These are phyloP conservation scores for Tribolium castaneum DNA, from an alignment of 1,140 invertebrate genomes.

Conservation along the genomic window DNA sequence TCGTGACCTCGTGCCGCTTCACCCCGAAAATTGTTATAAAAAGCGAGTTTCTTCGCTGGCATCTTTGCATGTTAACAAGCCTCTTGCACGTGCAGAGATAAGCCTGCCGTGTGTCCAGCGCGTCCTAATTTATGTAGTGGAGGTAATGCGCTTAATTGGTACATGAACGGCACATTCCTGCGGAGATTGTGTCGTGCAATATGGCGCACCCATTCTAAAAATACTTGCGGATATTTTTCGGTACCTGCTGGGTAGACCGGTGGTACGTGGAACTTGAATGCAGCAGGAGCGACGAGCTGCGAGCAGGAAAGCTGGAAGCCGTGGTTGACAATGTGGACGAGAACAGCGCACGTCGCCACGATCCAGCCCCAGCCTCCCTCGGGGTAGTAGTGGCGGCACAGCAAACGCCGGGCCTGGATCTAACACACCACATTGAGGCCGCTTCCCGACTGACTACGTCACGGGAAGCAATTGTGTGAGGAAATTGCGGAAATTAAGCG, in stretches of 20 bases:
- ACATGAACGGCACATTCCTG: slow-evolving; percentile 36
- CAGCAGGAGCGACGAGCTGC: slow-evolving; percentile 66
- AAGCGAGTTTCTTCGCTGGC: not conserved
- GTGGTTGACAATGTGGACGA: slow-evolving; percentile 74
- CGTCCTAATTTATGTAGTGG: slow-evolving; percentile 36
- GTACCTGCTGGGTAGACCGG: slow-evolving; percentile 60
- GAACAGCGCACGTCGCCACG: slow-evolving; percentile 72
- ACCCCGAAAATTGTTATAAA: not conserved
- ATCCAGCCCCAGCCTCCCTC: slow-evolving; percentile 88
- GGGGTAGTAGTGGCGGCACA: slow-evolving; percentile 77
- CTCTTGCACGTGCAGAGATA: slow-evolving; percentile 35
- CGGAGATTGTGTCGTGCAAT: slow-evolving; percentile 31
- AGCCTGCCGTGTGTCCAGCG: not conserved
- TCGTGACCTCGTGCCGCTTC: not conserved
- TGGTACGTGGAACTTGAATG: slow-evolving; percentile 64
- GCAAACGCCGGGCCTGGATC: slow-evolving; percentile 58
- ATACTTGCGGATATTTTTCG: not conserved
- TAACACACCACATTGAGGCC: slow-evolving; percentile 41
- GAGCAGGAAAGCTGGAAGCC: slow-evolving; percentile 73
- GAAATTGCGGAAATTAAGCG: not conserved
- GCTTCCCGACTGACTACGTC: not conserved
- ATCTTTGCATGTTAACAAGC: slow-evolving; percentile 40
- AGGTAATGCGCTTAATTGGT: slow-evolving; percentile 38
- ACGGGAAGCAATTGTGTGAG: slow-evolving; percentile 36
- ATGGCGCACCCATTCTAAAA: slow-evolving; percentile 20